Conservation (phyloP, 2,113 vertebrate genomes). For the Brachypodius melanocephalos region DNA sequence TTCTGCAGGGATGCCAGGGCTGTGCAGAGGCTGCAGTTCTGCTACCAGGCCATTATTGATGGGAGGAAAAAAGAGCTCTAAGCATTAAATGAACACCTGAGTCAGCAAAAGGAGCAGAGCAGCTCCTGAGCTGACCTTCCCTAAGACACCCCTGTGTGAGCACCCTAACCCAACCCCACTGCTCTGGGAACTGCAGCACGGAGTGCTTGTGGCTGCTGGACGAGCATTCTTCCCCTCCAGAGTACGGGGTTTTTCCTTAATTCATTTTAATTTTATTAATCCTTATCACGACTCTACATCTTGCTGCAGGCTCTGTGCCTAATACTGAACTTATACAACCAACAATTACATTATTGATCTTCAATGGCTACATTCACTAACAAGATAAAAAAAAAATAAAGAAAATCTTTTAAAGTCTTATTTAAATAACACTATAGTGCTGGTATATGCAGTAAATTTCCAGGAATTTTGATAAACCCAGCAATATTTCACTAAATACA, state of each 20-base stretch:
- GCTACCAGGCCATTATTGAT: not conserved
- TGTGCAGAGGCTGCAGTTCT: not conserved
- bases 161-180: not conserved
- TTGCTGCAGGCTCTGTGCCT: not conserved
- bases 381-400: not conserved
- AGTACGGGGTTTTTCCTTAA: not conserved
- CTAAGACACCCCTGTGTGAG: not conserved
- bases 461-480: not conserved
- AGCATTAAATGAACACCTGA: not conserved
- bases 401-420: not conserved
- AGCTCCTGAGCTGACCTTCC: not conserved
- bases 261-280: not conserved
- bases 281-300: not conserved
- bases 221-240: not conserved
- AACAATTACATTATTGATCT: conserved; percentile 13
- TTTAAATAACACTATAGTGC: not conserved
- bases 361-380: not conserved
- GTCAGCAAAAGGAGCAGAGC: not conserved
- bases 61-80: not conserved
- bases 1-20: not conserved
- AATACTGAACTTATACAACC: not conserved
- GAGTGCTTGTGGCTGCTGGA: not conserved
- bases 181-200: not conserved
- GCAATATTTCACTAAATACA: not conserved
- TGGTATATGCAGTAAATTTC: not conserved